Percentiles rank a stretch among this genome's conserved stretches.
Evolutionary conservation across 2,113 vertebrate genomes (phyloP).

Genomic region (Cariama cristata): DNA sequence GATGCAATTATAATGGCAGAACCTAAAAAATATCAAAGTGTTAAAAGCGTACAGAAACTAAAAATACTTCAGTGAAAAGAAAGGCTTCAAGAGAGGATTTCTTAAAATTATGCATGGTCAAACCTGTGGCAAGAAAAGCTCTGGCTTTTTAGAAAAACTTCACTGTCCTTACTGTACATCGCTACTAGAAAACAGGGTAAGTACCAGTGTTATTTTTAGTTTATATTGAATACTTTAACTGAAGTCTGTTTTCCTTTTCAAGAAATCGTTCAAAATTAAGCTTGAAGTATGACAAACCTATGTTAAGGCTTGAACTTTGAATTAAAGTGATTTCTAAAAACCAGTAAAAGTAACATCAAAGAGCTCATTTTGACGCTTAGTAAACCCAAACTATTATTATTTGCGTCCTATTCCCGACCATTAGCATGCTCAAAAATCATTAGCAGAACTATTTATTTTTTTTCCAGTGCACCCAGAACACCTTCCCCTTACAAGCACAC

Average conservation of each 20-base stretch:
- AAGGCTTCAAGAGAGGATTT: background rate
- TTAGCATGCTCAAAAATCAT: background rate
- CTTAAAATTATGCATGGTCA: background rate
- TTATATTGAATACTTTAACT: background rate
- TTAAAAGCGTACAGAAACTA: background rate
- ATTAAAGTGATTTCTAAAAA: background rate
- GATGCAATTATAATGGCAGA: constrained; percentile 92
- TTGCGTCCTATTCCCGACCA: background rate
- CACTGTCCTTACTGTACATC: background rate
- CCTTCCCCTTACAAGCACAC: background rate
- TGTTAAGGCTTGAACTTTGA: background rate
- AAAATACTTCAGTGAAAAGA: background rate
- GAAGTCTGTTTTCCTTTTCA: background rate
- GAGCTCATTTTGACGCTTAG: background rate
- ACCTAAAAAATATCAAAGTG: constrained; percentile 73
- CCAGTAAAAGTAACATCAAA: background rate
- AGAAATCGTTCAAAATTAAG: background rate
- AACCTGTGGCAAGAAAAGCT: background rate
- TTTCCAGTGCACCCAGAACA: background rate
- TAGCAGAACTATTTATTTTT: background rate
- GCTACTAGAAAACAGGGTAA: background rate
- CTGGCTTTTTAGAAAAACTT: background rate
- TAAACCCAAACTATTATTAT: background rate
- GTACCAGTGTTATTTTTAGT: background rate
- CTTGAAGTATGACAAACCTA: background rate